These are phyloP conservation scores for Trochalopteron elliotii DNA, from an alignment of 2,113 vertebrate species.

Conservation along the genomic window DNA sequence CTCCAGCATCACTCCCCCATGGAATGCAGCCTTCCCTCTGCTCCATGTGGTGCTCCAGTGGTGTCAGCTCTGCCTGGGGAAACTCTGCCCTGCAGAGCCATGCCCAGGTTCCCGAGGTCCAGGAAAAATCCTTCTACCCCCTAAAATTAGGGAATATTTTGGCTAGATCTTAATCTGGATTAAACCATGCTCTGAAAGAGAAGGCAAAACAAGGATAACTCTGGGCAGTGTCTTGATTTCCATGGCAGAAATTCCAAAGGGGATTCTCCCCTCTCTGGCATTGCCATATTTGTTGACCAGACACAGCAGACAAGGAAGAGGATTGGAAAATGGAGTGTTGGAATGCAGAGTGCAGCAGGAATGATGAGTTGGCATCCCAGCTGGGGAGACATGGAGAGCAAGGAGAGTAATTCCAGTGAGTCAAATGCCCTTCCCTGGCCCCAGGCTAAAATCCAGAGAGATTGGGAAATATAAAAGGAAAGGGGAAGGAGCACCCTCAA, in stretches of 20 bases:
- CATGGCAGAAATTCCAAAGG: neutral
- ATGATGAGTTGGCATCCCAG: neutral
- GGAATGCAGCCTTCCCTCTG: too few relatives aligned
- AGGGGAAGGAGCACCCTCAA: neutral
- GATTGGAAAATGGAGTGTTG: neutral
- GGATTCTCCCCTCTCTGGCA: neutral
- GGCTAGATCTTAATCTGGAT: neutral
- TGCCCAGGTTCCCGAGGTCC: neutral
- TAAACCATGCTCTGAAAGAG: neutral
- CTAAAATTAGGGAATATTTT: neutral
- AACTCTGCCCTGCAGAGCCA: neutral
- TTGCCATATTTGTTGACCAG: neutral
- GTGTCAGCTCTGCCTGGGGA: neutral
- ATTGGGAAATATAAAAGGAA: neutral
- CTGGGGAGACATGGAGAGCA: neutral
- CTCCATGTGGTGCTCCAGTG: accelerated
- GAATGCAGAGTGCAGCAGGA: neutral
- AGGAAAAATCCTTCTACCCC: neutral
- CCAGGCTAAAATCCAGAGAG: neutral
- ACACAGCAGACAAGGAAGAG: neutral
- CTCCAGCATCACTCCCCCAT: too few relatives aligned
- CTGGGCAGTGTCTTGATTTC: neutral
- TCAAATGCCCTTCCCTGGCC: conserved; percentile 1
- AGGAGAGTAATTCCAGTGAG: neutral
- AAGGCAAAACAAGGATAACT: neutral